Evolutionary conservation across 2,797 vertebrate species (phyloP), one percentile per base, ranked within the genome.

Genomic region (Sparidentex hasta): DNA sequence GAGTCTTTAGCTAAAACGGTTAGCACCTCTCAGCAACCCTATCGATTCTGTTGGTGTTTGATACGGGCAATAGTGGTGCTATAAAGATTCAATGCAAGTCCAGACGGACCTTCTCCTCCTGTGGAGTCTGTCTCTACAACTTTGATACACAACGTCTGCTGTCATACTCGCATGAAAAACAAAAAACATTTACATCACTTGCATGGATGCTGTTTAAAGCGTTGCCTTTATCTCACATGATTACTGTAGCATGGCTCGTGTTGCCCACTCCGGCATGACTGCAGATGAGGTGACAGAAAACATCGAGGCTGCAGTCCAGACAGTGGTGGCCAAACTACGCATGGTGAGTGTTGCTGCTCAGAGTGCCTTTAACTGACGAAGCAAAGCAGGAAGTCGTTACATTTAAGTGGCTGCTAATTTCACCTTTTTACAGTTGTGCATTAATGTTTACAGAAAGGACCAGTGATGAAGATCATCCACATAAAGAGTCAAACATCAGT

Each of bases 401-500:
- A 38, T 38, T 38, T 11, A 38, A 38, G 38, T 2, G 11, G 38
- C 38, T 38, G 38, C 33, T 38, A 1, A 8, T 48, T 64, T 48
- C 4, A 65, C 25, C 21, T 43, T 52, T 9, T 9, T 9, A 38
- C 38, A 33, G 8, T 33, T 71, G n/a, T 61, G 12, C 2, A 20
- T 43, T 12, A 11, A 16, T 50, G 11, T 79, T 88, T 83, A n/a
- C 94, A 99, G 97, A 96, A 96, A 70, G 97, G 96, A 91, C 94
- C 93, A 8, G 93, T 95, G n/a, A 91, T 99, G 4, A 99, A 99
- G 90, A 46, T 98, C 48, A 93, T 99, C 87, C 98, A 99, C 18
- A 48, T 99, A 57, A 99, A 99, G 93, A 98, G 96, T 6, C 90
- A 93, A 33, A 93, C 85, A 0, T 99, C 98, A 0, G 96, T 95